Base-by-base conservation (phyloP, 2,888 invertebrate species). In the Copidosoma aretas region DNA sequence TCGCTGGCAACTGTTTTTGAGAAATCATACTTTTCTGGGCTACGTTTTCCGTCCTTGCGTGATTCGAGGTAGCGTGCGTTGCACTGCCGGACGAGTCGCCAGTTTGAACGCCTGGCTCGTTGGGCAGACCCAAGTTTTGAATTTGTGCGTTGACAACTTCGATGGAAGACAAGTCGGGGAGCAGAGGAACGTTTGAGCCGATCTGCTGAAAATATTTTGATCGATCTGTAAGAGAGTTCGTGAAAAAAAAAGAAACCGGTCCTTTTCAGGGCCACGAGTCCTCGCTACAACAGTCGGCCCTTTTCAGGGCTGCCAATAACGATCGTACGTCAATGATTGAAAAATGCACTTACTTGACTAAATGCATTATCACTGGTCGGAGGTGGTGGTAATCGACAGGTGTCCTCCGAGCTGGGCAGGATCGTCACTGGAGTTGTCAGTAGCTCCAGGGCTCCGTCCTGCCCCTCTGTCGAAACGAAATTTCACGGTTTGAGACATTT, bases 371-470 rank as follows among this genome's bases (percentile, higher is more conserved):
- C 43, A 3, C 15, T 46, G 43, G 12, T 12, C 17, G 12, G 43
- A 46, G 43, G 17, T 12, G 43, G 17, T 46, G 2, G 43, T 12
- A 12, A 46, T 10, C 10, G 41, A 8, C 41, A 41, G 14, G 41
- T 41, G 8, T 41, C 10, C 41, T 41, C 41, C 14, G 12, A 15
- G 17, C 43, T 46, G 43, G 43, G 79, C 8, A 82, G 68, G 25
- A 78, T 74, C 10, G 80, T 73, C 4, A 82, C 71, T 10, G 82
- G 81, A 1, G 78, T 67, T 15, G 80, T 66, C 65, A 78, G 70
- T 3, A 81, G 75, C 70, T 81, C 80, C 15, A 81, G 63, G 1
- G 71, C 71, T 41, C 78, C 79, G 39, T 81, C 78, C 4, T 77
- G 76, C 8, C 73, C 73, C 53, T 79, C 81, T 81, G 60, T 5